A percentile compares a stretch with the other conserved stretches of the same genome.
phyloP scores from a whole-genome alignment of 2,797 vertebrate species.

The Dendrocincla fuliginosa region DNA sequence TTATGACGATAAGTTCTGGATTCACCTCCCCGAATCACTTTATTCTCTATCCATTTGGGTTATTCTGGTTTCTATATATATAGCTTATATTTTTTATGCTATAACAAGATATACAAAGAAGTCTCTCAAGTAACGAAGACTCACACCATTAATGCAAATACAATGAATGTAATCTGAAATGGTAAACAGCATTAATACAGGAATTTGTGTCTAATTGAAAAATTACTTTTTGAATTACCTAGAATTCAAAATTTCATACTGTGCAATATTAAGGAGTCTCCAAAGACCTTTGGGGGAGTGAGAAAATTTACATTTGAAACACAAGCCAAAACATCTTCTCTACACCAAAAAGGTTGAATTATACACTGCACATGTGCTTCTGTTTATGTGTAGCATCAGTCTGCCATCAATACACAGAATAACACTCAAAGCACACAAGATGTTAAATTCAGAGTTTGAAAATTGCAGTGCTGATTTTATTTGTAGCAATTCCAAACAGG shows the following conservation, averaged over 20 bases:
- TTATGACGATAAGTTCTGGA: neutral
- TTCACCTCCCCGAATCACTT: neutral
- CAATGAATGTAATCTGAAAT: neutral
- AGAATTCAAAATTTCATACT: neutral
- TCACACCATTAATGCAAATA: neutral
- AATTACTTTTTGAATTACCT: neutral
- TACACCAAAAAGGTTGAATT: neutral
- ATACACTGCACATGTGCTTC: neutral
- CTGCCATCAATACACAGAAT: neutral
- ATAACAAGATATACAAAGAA: neutral
- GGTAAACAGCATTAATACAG: neutral
- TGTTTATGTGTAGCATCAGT: neutral
- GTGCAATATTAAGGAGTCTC: neutral
- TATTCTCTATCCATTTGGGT: neutral
- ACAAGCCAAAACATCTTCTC: neutral
- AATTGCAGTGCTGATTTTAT: neutral
- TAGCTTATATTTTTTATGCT: neutral
- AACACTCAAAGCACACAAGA: neutral
- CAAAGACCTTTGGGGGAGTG: neutral
- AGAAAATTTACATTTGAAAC: neutral
- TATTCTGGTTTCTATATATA: neutral
- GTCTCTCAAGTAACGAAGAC: neutral
- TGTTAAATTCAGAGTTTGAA: neutral
- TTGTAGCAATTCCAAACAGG: neutral
- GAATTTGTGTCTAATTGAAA: neutral